Base-by-base conservation (phyloP, 2,113 vertebrate genomes). In the Nycticryphes semicollaris region DNA sequence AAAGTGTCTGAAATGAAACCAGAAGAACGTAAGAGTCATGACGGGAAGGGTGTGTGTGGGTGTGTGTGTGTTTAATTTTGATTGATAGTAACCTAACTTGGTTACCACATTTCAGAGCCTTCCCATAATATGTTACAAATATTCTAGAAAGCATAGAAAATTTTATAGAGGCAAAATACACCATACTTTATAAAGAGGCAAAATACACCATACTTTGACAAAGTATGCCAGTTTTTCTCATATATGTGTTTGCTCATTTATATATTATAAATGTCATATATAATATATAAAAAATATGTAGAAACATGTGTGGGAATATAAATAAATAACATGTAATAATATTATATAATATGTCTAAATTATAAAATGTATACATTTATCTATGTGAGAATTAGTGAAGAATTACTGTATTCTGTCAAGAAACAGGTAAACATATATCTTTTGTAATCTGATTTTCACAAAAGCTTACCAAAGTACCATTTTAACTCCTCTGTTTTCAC, bases 1-100 rank as follows among this genome's bases (percentile, higher is more conserved):
- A 99, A 99, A 98, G 98, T 99, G 93, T 97, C 94, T 57, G 99
- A 99, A 97, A 99, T 99, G 99, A 99, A 98, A 96, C 99, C 99
- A 66, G 98, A 99, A 97, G 99, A 99, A 98, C 96, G 99, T 99
- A 98, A 99, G 99, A 96, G 53, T 78, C 8, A 0, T 43, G 33
- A 18, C 5, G 4, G 18, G 35, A 60, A 54, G 17, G 27, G n/a
- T n/a, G n/a, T n/a, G n/a, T n/a, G n/a, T n/a, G n/a, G n/a, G n/a
- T n/a, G n/a, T n/a, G n/a, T n/a, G n/a, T n/a, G n/a, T n/a, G n/a
- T n/a, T n/a, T n/a, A n/a, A n/a, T n/a, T n/a, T n/a, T n/a, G n/a
- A n/a, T n/a, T n/a, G n/a, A n/a, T n/a, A n/a, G n/a, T n/a, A n/a
- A n/a, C 8, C 69, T 48, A 47, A 24, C 15, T 51, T 72, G 39